Conservation (phyloP, 2,888 invertebrate genomes). For the Hesperia comma region DNA sequence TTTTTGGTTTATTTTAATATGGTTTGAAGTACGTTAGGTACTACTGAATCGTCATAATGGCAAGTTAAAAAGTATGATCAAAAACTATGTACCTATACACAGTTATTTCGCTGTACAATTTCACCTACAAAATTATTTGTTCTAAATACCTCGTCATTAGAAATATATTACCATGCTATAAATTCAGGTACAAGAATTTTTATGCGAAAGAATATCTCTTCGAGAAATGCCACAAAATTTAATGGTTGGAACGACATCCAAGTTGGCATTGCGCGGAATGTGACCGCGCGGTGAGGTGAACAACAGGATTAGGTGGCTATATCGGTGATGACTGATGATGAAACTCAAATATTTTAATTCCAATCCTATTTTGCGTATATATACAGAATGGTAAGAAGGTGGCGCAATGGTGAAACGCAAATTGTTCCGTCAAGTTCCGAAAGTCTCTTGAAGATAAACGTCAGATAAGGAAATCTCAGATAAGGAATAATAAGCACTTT, state of each 20-base stretch:
- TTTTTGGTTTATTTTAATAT: no score
- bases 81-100: not conserved
- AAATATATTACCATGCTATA: not conserved
- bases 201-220: slow-evolving; percentile 4
- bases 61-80: no score
- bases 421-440: no score
- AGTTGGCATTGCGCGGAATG: slow-evolving; percentile 16
- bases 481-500: no score
- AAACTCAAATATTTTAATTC: slow-evolving; percentile 3
- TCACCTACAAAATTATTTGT: not conserved
- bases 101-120: not conserved
- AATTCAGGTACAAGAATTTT: slow-evolving; percentile 19
- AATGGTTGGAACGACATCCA: slow-evolving; percentile 11
- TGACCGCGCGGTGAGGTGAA: slow-evolving; percentile 24
- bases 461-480: no score
- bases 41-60: no score
- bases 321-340: slow-evolving; percentile 1
- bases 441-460: no score
- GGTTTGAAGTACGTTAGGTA: no score
- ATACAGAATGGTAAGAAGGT: no score
- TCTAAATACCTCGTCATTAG: not conserved
- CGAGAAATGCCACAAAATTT: slow-evolving; percentile 10
- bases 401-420: no score
- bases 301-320: slow-evolving; percentile 20
- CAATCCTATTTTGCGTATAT: no score